Conservation (phyloP, 2,113 vertebrate genomes). For the Perognathus longimembris region DNA sequence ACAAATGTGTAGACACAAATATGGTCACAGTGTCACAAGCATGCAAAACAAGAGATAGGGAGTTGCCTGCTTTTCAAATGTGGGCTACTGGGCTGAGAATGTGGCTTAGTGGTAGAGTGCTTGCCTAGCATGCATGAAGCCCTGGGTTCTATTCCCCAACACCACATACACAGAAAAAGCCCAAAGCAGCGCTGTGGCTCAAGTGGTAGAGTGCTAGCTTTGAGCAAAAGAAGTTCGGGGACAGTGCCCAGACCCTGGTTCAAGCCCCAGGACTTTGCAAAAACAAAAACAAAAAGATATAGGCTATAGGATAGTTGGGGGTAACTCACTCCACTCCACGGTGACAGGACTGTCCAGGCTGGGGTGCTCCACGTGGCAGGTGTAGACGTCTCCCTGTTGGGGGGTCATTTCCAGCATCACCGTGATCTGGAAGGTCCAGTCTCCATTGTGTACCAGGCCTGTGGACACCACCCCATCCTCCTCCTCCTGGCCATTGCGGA, state of each 20-base stretch:
- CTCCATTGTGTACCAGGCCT: neutral
- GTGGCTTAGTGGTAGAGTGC: no score
- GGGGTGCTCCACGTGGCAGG: slow-evolving; percentile 77
- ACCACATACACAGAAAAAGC: no score
- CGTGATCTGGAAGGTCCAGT: slow-evolving; percentile 67
- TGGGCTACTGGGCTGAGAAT: neutral
- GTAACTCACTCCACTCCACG: slow-evolving; percentile 12
- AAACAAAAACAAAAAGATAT: no score
- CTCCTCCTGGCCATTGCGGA: slow-evolving; percentile 55
- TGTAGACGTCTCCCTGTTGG: slow-evolving; percentile 82
- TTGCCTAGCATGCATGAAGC: no score
- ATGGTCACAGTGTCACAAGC: neutral
- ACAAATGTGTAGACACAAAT: rapidly evolving
- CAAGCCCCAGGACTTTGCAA: no score
- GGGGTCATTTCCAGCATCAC: slow-evolving; percentile 67
- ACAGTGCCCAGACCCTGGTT: no score
- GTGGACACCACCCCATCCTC: slow-evolving; percentile 39
- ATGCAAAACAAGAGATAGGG: neutral
- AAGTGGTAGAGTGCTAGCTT: no score
- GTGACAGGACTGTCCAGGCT: slow-evolving; percentile 34
- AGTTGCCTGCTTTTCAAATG: neutral
- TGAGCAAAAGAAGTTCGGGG: no score
- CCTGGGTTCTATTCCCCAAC: no score
- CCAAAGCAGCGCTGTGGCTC: no score
- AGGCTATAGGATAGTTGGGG: neutral